Conservation (phyloP, 2,113 vertebrate genomes). For the Ivindomyrus marchei region DNA sequence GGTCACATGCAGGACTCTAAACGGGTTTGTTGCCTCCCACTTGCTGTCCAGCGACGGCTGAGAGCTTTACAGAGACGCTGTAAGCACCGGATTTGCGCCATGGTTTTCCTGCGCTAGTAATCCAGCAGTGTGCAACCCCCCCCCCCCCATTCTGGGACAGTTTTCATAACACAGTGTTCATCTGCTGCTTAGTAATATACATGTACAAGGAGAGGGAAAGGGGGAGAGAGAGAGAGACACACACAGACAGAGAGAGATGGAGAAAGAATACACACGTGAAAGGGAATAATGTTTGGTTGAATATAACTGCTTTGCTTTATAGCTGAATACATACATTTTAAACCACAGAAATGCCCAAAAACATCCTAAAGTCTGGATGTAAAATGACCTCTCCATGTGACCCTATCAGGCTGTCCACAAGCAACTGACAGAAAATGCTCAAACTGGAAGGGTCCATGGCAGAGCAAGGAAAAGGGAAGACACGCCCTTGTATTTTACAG, state of each 20-base stretch:
- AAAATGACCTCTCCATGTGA: not conserved
- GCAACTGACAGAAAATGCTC: not conserved
- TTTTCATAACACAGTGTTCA: not conserved
- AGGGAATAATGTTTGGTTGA: not conserved
- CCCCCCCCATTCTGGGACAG: not conserved
- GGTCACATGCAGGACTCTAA: constrained; percentile 3
- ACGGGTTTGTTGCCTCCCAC: not conserved
- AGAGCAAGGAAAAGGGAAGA: not conserved
- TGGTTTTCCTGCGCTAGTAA: not conserved
- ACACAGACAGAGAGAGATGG: not conserved
- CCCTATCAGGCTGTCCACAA: not conserved
- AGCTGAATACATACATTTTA: not conserved
- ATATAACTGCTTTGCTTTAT: not conserved
- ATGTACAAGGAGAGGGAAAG: not conserved
- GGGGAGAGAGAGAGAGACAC: not conserved
- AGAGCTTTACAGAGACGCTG: not conserved
- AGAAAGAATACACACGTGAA: not conserved
- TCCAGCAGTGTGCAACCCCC: not conserved
- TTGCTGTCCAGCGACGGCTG: not conserved
- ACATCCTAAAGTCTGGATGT: not conserved
- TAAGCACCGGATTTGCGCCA: not conserved
- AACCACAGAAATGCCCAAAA: not conserved
- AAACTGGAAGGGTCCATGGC: not conserved
- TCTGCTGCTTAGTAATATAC: not conserved
- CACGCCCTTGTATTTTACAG: not conserved